These are phyloP conservation scores for Neodiprion virginianus DNA, from an alignment of 1,140 invertebrate genomes.

Conservation along the genomic window DNA sequence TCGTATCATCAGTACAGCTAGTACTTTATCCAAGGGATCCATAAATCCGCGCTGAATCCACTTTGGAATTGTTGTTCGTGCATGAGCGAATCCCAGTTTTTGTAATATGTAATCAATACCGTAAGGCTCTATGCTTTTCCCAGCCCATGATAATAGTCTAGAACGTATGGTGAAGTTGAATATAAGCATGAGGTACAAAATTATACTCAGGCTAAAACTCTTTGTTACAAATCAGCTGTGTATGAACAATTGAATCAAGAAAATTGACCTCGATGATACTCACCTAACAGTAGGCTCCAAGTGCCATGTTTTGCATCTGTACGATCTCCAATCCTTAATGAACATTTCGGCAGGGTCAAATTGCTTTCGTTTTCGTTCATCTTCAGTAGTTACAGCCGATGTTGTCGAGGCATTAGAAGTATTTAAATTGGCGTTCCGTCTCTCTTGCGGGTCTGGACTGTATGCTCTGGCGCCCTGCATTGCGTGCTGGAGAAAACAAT, in stretches of 20 bases:
- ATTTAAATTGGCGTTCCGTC: constrained; percentile 36
- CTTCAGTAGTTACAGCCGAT: constrained; percentile 47
- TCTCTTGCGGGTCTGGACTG: constrained; percentile 58
- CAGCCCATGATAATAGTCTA: constrained; percentile 92
- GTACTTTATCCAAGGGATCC: constrained; percentile 91
- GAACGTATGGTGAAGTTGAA: constrained; percentile 32
- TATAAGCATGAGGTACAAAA: constrained; percentile 16
- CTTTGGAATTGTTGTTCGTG: constrained; percentile 97
- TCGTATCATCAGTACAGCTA: constrained; percentile 74
- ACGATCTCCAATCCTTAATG: constrained; percentile 90
- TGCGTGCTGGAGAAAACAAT: constrained; percentile 31
- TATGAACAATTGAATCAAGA: constrained; percentile 13
- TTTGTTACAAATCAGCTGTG: neutral
- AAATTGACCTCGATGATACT: constrained; percentile 30
- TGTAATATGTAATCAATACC: constrained; percentile 97
- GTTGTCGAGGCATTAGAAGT: constrained; percentile 34
- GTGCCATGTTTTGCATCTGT: constrained; percentile 96
- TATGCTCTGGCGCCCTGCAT: constrained; percentile 54
- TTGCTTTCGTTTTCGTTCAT: constrained; percentile 58
- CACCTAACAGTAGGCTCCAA: constrained; percentile 95
- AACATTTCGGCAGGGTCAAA: constrained; percentile 68
- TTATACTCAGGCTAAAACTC: constrained; percentile 1
- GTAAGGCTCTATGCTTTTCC: constrained; percentile 95
- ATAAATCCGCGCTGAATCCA: constrained; percentile 98
- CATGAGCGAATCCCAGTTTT: constrained; percentile 95